phyloP scores from a whole-genome alignment of 2,113 vertebrate genomes.

The Nanorana parkeri region DNA sequence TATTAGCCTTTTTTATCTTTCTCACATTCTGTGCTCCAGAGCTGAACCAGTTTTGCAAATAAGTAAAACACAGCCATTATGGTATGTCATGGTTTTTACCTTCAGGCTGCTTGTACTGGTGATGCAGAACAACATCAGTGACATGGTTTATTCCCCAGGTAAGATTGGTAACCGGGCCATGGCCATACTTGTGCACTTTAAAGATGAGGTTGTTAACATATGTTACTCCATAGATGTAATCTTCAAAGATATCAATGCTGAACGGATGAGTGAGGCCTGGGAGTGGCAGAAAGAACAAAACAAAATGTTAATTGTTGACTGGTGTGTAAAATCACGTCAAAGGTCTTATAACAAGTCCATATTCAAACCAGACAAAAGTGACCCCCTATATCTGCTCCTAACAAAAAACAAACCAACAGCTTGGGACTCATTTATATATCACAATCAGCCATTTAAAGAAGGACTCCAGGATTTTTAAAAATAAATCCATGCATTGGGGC shows the following conservation, averaged over 20 bases:
- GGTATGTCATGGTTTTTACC: constrained; percentile 66
- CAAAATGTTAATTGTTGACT: not conserved
- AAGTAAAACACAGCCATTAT: not conserved
- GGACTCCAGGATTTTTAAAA: too few species aligned
- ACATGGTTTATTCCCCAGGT: constrained; percentile 93
- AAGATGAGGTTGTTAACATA: constrained; percentile 95
- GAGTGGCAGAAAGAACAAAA: not conserved
- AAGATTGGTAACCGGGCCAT: constrained; percentile 85
- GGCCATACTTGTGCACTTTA: constrained; percentile 95
- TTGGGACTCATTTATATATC: too few species aligned
- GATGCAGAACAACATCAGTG: constrained; percentile 90
- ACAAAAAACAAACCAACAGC: too few species aligned
- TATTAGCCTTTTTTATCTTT: too few species aligned
- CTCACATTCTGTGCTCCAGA: too few species aligned
- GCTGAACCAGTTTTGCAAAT: too few species aligned
- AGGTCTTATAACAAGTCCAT: too few species aligned
- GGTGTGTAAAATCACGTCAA: not conserved
- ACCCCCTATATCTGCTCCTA: too few species aligned
- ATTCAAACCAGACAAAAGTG: too few species aligned
- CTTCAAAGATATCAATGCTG: constrained; percentile 97
- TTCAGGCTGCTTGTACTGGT: constrained; percentile 95
- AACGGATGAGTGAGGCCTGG: constrained; percentile 92
- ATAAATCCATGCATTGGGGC: too few species aligned
- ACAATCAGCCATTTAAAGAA: too few species aligned
- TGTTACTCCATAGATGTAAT: constrained; percentile 97